A percentile compares a stretch with the other conserved stretches of the same genome.
phyloP scores from a whole-genome alignment of 2,113 vertebrate species.

The Cacatua alba region DNA sequence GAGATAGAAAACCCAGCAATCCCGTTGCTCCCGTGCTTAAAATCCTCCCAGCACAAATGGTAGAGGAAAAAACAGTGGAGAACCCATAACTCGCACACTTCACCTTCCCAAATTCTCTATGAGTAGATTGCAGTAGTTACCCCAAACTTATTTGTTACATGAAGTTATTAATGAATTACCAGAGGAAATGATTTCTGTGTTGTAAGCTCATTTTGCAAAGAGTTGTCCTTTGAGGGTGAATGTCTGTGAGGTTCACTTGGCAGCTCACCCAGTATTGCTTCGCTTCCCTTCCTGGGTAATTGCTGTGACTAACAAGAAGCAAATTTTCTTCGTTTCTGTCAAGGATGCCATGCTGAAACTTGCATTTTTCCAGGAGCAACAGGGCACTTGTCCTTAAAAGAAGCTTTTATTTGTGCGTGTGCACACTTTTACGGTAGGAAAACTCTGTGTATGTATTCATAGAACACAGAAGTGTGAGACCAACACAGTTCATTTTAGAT shows the following conservation, averaged over 20 bases:
- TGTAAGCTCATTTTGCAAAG: not conserved
- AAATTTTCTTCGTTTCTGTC: conserved; percentile 6
- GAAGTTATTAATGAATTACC: not conserved
- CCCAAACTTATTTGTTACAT: not conserved
- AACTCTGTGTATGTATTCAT: not conserved
- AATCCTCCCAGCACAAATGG: not conserved
- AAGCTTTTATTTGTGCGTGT: not conserved
- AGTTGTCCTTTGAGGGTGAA: not conserved
- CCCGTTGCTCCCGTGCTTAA: not conserved
- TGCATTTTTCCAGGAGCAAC: not conserved
- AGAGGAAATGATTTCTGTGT: not conserved
- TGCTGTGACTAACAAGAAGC: conserved; percentile 7
- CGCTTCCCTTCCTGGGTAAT: conserved; percentile 1
- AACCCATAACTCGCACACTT: not conserved
- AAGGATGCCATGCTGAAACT: not conserved
- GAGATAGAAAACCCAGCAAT: not conserved
- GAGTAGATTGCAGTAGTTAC: not conserved
- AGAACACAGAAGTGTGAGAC: not conserved
- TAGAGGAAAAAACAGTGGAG: not conserved
- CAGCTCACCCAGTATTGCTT: not conserved
- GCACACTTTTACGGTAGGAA: not conserved
- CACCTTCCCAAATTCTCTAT: not conserved
- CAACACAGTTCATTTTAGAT: not conserved
- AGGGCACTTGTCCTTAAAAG: conserved; percentile 2
- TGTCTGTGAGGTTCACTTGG: not conserved